phyloP scores from a whole-genome alignment of 2,888 invertebrate species.

The Epirrita christyi region DNA sequence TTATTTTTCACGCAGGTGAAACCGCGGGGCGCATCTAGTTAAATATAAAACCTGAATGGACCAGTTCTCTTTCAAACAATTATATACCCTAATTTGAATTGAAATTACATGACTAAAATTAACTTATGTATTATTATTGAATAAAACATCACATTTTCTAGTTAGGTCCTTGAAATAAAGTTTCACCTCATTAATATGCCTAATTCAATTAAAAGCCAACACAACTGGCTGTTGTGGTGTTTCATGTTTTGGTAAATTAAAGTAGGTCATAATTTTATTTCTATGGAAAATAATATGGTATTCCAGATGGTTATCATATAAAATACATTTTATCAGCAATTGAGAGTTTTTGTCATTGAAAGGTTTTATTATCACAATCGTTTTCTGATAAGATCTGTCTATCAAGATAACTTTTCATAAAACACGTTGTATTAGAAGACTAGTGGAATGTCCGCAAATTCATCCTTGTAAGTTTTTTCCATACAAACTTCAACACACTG shows the following conservation, averaged over 20 bases:
- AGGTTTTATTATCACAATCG: neutral
- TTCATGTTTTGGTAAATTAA: neutral
- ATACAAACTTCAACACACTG: too few species aligned
- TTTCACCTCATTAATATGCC: slow-evolving; percentile 15
- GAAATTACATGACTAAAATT: slow-evolving; percentile 4
- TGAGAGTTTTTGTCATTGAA: neutral
- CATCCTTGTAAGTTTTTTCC: too few species aligned
- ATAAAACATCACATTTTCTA: neutral
- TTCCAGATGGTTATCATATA: neutral
- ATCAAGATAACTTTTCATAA: neutral
- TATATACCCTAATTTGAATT: slow-evolving; percentile 28
- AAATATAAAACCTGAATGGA: neutral
- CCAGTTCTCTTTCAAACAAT: slow-evolving; percentile 12
- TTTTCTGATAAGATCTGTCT: neutral
- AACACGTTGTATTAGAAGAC: neutral
- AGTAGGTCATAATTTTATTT: neutral
- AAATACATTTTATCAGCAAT: slow-evolving; percentile 15
- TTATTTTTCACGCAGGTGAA: too few species aligned
- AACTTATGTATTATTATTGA: slow-evolving; percentile 4
- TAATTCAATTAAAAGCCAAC: neutral
- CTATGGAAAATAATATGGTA: neutral
- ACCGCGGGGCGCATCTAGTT: too few species aligned
- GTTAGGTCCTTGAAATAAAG: slow-evolving; percentile 22
- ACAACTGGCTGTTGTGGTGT: neutral
- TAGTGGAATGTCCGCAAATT: too few species aligned